Percentiles rank a stretch among this genome's conserved stretches.
These are phyloP conservation scores for Manacus vitellinus DNA, from an alignment of 2,113 vertebrate genomes.

Conservation along the genomic window DNA sequence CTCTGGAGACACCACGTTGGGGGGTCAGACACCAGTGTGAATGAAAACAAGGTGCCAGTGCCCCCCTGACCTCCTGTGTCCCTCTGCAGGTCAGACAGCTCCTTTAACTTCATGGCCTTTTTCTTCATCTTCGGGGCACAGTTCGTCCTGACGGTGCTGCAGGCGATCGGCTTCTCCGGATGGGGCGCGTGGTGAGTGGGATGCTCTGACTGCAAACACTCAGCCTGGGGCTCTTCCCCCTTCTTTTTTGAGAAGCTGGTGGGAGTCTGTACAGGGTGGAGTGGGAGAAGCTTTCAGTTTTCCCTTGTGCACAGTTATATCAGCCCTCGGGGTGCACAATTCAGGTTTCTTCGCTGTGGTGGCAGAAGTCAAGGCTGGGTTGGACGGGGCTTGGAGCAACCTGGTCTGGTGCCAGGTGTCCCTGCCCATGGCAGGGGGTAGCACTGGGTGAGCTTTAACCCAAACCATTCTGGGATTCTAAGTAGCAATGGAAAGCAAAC, in stretches of 20 bases:
- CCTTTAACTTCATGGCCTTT: slow-evolving; percentile 96
- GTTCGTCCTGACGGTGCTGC: slow-evolving; percentile 84
- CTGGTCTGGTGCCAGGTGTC: not conserved
- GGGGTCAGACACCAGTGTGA: not conserved
- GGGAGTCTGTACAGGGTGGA: not conserved
- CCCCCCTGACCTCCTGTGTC: not conserved
- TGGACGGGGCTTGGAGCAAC: not conserved
- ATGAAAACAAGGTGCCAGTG: not conserved
- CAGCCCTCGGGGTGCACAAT: not conserved
- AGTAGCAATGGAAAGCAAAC: no score
- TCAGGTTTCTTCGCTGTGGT: not conserved
- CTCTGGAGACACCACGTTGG: not conserved
- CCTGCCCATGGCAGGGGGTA: not conserved
- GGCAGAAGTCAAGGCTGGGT: not conserved
- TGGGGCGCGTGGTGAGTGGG: slow-evolving; percentile 93
- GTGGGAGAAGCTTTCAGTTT: not conserved
- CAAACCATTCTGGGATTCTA: no score
- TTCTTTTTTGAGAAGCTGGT: not conserved
- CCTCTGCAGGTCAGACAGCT: slow-evolving; percentile 87
- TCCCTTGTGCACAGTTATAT: not conserved
- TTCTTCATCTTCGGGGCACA: slow-evolving; percentile 94
- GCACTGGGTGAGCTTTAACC: not conserved
- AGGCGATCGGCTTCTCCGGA: slow-evolving; percentile 82
- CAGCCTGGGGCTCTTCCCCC: not conserved
- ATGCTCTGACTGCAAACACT: not conserved